These are phyloP conservation scores for Rafetus swinhoei DNA, from an alignment of 2,113 vertebrate genomes.

Conservation along the genomic window DNA sequence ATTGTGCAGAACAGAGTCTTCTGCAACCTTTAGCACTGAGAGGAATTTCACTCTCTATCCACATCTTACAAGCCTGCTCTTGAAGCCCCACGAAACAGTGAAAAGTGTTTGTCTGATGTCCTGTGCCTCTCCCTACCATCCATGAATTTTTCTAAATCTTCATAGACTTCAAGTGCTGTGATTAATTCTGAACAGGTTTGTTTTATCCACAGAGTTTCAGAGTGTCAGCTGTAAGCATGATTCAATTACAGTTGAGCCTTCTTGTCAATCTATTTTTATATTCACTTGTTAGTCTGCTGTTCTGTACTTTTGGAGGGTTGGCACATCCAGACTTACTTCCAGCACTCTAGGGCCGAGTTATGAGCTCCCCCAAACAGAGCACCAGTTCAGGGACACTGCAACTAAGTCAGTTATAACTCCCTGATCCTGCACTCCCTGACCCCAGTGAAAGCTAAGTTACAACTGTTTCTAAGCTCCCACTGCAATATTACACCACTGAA, in stretches of 20 bases:
- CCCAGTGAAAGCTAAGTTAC: background rate
- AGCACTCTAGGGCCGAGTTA: background rate
- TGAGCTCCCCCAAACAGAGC: background rate
- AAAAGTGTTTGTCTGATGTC: background rate
- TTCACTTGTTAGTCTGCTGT: background rate
- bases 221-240: background rate
- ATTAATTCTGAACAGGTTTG: background rate
- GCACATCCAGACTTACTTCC: background rate
- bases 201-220: background rate
- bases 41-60: background rate
- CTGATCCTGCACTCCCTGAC: background rate
- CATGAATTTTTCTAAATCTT: background rate
- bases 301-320: background rate
- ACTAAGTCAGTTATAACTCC: background rate
- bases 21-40: background rate
- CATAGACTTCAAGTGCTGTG: background rate
- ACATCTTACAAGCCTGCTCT: background rate
- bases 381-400: background rate
- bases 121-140: background rate
- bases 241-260: background rate
- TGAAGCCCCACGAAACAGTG: background rate
- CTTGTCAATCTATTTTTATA: background rate
- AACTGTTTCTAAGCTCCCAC: background rate
- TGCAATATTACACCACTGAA: background rate
- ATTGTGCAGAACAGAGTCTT: background rate